A percentile compares a stretch with the other conserved stretches of the same genome.
Evolutionary conservation across 2,797 vertebrate genomes (phyloP).

Genomic region (Enteromius trimaculatus): DNA sequence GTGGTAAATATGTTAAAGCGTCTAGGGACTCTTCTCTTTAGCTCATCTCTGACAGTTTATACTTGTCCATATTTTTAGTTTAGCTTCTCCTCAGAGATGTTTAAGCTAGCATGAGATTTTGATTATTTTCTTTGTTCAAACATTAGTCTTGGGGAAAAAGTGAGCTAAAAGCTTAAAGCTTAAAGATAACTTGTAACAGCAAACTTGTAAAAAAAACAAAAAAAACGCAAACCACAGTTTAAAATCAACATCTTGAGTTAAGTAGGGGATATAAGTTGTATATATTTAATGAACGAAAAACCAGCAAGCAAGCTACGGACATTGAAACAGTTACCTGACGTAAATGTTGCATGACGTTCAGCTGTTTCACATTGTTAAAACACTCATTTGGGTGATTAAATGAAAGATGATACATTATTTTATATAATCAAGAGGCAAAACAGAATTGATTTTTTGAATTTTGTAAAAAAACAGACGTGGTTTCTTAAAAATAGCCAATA

Average conservation of each 20-base stretch:
- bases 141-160: neutral
- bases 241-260: neutral
- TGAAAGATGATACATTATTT: neutral
- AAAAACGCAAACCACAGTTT: conserved; percentile 39
- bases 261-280: neutral
- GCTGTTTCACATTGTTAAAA: neutral
- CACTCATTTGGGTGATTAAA: neutral
- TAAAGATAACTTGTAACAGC: neutral
- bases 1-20: conserved; percentile 19
- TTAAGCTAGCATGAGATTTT: neutral
- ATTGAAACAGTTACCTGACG: neutral
- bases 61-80: conserved; percentile 3
- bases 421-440: neutral
- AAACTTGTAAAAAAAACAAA: neutral
- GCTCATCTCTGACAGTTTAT: conserved; percentile 23
- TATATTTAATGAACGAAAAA: neutral
- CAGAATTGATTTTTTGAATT: neutral
- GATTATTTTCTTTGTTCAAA: conserved; percentile 29
- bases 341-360: neutral
- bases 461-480: neutral
- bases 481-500: neutral
- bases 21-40: conserved; percentile 28
- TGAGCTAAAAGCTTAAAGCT: neutral
- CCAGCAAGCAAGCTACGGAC: neutral
- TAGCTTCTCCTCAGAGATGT: neutral